Conservation (phyloP, 2,113 vertebrate species). For the Isurus oxyrinchus region DNA sequence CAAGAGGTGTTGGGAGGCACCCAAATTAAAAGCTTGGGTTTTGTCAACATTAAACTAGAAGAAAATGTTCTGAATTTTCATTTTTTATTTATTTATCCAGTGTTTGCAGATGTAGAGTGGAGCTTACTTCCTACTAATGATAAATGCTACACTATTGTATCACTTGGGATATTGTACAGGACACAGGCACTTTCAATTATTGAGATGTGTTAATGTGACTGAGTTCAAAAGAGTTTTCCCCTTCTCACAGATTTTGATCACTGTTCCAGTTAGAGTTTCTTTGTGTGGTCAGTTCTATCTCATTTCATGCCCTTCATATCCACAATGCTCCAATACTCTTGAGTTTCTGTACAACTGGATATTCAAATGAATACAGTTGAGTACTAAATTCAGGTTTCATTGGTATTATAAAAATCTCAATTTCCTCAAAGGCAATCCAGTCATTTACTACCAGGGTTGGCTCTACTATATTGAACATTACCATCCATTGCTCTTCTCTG, state of each 20-base stretch:
- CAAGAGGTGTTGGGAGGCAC: background rate
- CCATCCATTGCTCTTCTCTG: background rate
- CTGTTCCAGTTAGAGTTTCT: background rate
- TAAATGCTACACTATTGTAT: too few relatives aligned
- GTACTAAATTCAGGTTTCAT: background rate
- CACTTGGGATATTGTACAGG: background rate
- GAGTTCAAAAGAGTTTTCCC: background rate
- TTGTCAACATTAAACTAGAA: background rate
- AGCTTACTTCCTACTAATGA: background rate
- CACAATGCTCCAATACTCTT: background rate
- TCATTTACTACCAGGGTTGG: background rate
- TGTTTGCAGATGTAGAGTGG: background rate
- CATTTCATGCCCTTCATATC: background rate
- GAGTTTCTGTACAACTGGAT: background rate
- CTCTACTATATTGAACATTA: background rate
- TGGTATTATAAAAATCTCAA: background rate
- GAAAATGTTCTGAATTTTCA: background rate
- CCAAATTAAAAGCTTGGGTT: background rate
- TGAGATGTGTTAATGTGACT: background rate
- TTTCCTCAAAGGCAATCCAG: background rate
- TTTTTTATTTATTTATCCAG: background rate
- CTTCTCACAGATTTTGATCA: background rate
- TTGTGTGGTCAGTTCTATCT: background rate
- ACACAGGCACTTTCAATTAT: background rate
- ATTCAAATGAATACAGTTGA: background rate